These are phyloP conservation scores for Megalops atlanticus DNA, from an alignment of 2,113 vertebrate genomes.

Conservation along the genomic window DNA sequence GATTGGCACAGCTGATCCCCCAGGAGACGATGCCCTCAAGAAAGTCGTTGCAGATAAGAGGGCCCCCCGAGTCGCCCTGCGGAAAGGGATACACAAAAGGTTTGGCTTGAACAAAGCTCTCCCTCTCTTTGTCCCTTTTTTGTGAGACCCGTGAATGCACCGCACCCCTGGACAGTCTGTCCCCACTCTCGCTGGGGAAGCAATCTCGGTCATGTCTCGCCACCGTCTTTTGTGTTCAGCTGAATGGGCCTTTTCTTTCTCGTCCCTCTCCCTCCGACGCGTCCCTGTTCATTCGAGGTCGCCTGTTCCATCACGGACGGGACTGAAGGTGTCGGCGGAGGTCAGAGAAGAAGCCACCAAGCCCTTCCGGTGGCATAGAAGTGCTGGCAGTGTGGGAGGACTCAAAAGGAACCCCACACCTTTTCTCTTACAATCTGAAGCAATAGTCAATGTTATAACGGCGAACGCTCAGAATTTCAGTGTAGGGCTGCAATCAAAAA, in stretches of 20 bases:
- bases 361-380: too few species aligned
- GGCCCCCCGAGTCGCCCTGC: constrained; percentile 78
- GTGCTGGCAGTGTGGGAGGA: too few species aligned
- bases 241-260: background rate
- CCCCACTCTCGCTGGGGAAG: background rate
- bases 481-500: too few species aligned
- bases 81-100: constrained; percentile 21
- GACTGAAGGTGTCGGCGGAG: background rate
- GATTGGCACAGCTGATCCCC: constrained; percentile 72
- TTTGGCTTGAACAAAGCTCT: background rate
- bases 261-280: background rate
- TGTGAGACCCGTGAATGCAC: background rate
- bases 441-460: too few species aligned
- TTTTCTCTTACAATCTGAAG: too few species aligned
- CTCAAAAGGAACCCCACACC: too few species aligned
- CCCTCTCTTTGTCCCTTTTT: background rate
- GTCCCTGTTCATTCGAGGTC: background rate
- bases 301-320: background rate
- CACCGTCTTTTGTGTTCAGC: background rate
- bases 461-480: too few species aligned
- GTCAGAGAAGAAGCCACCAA: background rate
- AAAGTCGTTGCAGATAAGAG: constrained; percentile 66
- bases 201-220: background rate
- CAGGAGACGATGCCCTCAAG: constrained; percentile 78
- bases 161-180: too few species aligned